These are phyloP conservation scores for Drosophila lini DNA, from an alignment of 1,140 invertebrate genomes.

Conservation along the genomic window DNA sequence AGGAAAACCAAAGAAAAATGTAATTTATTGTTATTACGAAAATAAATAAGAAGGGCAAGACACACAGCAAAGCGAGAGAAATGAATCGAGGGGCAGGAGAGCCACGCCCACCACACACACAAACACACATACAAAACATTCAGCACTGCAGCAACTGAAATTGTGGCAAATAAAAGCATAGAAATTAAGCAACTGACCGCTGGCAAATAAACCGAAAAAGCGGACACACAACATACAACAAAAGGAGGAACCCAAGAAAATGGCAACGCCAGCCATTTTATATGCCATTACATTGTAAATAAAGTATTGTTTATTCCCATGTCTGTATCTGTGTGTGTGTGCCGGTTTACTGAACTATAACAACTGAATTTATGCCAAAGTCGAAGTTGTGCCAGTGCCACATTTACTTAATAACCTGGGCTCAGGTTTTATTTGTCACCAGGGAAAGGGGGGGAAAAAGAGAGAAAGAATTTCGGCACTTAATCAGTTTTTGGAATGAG, in stretches of 20 bases:
- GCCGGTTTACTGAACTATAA: slow-evolving; percentile 45
- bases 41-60: slow-evolving; percentile 74
- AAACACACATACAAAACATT: slow-evolving; percentile 3
- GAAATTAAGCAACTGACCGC: slow-evolving; percentile 81
- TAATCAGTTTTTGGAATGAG: not conserved
- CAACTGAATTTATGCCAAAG: slow-evolving; percentile 50
- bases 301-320: slow-evolving; percentile 76
- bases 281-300: slow-evolving; percentile 81
- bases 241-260: slow-evolving; percentile 25
- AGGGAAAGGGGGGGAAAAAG: not conserved
- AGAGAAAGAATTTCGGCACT: slow-evolving; percentile 3
- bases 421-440: slow-evolving; percentile 53
- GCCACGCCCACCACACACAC: slow-evolving; percentile 41
- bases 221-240: slow-evolving; percentile 21
- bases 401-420: slow-evolving; percentile 75
- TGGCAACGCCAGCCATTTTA: slow-evolving; percentile 72
- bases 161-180: slow-evolving; percentile 76
- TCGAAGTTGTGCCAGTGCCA: slow-evolving; percentile 60
- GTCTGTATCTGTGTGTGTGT: slow-evolving; percentile 8
- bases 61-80: slow-evolving; percentile 14
- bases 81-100: slow-evolving; percentile 37
- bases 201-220: slow-evolving; percentile 61
- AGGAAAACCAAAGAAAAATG: slow-evolving; percentile 71
- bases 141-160: slow-evolving; percentile 59
- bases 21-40: slow-evolving; percentile 83